Evolutionary conservation across 2,888 invertebrate species (phyloP), one percentile per base, ranked within the genome.

Genomic region (Xestia c-nigrum): DNA sequence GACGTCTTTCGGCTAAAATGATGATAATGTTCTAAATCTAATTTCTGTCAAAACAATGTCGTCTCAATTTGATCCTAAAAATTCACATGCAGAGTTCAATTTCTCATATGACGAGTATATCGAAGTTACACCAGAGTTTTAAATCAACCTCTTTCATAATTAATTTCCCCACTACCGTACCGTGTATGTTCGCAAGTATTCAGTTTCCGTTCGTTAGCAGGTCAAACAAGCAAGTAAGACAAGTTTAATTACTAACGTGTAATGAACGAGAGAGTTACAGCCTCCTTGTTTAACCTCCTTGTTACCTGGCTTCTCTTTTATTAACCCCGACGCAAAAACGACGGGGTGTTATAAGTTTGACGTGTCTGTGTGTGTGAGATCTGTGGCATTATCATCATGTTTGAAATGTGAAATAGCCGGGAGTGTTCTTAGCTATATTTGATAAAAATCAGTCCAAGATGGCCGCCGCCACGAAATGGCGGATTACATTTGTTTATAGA

Each of bases 191-290:
- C 72, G 3, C 68, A 46, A 68, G 68, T 66, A 69, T 63, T 66
- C 76, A 73, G 70, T 73, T 78, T 81, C 83, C 85, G 89, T 90
- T 91, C 89, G 88, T 91, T 90, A 90, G 89, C 90, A 85, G 88
- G 84, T 89, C 87, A 90, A 90, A 91, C 90, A 89, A 87, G 89
- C 88, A 89, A 87, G 89, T 88, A 89, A 87, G 78, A 81, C 81
- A 83, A 87, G 84, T 88, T 87, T 89, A 91, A 91, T 91, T 89
- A 90, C 89, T 75, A 78, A 76, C 74, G 80, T 79, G 80, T 76
- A 76, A 80, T 69, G 50, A 84, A 84, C 64, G 81, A 59, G 59
- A 31, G 38, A 52, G 57, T 43, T 72, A 69, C 59, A 69, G 31
- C 64, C 68, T 72, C 57, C 50, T 64, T 65, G 31, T 14, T 24